phyloP scores from a whole-genome alignment of 2,888 invertebrate genomes.

The Watsonalla cultraria region DNA sequence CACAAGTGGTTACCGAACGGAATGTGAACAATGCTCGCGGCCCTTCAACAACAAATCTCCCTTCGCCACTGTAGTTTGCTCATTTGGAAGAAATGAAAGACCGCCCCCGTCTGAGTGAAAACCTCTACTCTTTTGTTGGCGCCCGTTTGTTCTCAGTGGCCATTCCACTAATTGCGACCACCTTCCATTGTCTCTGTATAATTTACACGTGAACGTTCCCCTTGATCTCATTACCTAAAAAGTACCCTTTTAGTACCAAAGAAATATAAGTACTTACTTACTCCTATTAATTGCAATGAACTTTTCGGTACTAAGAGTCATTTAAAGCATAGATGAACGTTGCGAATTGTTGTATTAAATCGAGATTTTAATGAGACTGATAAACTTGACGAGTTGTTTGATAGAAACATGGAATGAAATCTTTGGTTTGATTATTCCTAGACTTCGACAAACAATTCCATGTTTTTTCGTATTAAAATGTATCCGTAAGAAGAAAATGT shows the following conservation, averaged over 20 bases:
- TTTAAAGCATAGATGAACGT: too few species aligned
- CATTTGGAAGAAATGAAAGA: constrained; percentile 77
- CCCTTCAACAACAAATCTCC: constrained; percentile 70
- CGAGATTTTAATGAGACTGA: too few species aligned
- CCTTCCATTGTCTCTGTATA: constrained; percentile 65
- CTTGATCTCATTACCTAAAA: constrained; percentile 45
- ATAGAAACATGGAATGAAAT: too few species aligned
- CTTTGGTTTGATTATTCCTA: too few species aligned
- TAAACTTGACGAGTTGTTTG: too few species aligned
- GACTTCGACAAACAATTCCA: too few species aligned
- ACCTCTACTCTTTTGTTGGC: constrained; percentile 66
- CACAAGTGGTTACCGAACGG: constrained; percentile 70
- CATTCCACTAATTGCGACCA: constrained; percentile 77
- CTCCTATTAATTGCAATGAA: too few species aligned
- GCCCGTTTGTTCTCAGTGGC: constrained; percentile 73
- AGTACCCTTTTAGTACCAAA: constrained; percentile 39
- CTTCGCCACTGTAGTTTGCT: constrained; percentile 71
- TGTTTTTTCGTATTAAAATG: too few species aligned
- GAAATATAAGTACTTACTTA: constrained; percentile 20
- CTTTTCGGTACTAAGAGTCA: too few species aligned
- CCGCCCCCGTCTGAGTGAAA: constrained; percentile 51
- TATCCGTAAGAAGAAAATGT: too few species aligned
- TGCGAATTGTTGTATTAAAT: too few species aligned
- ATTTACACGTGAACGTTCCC: constrained; percentile 66
- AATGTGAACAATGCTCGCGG: constrained; percentile 63